Evolutionary conservation across 1,140 invertebrate genomes (phyloP).

Genomic region (Zophobas atratus): DNA sequence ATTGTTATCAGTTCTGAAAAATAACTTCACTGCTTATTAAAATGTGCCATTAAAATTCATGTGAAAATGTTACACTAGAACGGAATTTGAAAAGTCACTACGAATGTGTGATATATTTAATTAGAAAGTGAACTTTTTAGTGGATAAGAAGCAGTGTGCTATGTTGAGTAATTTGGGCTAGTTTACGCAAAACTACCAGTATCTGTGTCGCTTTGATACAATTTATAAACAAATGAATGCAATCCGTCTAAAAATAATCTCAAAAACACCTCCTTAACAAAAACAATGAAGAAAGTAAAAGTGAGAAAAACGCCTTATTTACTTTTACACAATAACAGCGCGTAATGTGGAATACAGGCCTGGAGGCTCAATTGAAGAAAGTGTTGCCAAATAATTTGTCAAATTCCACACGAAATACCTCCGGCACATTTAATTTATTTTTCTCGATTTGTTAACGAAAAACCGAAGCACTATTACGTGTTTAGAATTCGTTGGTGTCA

Average conservation of each 20-base stretch:
- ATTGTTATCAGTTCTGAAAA: not conserved
- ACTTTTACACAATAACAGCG: too few relatives aligned
- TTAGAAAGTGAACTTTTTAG: not conserved
- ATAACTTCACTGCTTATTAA: not conserved
- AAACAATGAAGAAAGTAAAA: too few relatives aligned
- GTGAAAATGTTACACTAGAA: not conserved
- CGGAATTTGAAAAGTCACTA: not conserved
- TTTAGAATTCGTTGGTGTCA: constrained; percentile 12
- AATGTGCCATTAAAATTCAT: not conserved
- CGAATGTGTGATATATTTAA: not conserved
- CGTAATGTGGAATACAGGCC: too few relatives aligned
- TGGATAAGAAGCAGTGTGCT: not conserved
- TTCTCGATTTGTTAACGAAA: too few relatives aligned
- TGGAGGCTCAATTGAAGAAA: too few relatives aligned
- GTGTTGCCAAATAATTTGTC: too few relatives aligned
- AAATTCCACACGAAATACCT: too few relatives aligned
- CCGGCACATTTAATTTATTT: too few relatives aligned
- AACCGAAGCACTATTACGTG: not conserved
- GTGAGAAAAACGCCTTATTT: too few relatives aligned
- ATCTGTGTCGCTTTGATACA: too few relatives aligned
- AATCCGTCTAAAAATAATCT: not conserved
- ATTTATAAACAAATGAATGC: not conserved
- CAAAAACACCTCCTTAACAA: not conserved
- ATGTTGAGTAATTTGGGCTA: not conserved
- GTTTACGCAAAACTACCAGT: not conserved